Evolutionary conservation across 2,888 invertebrate species (phyloP), one percentile per base, ranked within the genome.

Genomic region (Parapristionchus giblindavisi): DNA sequence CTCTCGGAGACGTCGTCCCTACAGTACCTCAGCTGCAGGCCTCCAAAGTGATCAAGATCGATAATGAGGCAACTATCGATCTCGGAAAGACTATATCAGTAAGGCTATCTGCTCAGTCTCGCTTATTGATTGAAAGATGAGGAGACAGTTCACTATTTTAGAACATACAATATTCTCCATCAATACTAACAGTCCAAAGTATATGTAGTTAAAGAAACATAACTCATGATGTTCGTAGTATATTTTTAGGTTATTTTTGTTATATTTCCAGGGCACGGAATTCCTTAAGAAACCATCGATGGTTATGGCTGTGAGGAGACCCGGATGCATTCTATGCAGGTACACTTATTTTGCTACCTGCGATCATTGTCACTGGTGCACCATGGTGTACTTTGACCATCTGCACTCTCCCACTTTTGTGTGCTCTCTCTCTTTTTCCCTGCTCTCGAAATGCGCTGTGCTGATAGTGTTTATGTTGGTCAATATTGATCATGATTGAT

Each of bases 261-360:
- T 8, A 11, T 11, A 14, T 21, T 24, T 21, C 32, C 34, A 73
- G 73, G 73, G 73, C n/a, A 4, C 6, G 1, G 60, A 73, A n/a
- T 61, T 73, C 27, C 73, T 73, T 32, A 29, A 60, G 11, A 79
- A 80, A 21, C 85, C 87, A 0, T 75, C 82, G 6, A 72, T 87
- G 75, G 82, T 87, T 48, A 85, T 87, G 85, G 87, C 86, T 1
- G 85, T 87, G 17, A 81, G 87, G 14, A 78, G 87, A 27, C 87
- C 87, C 2, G 87, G 87, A 65, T 87, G 87, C 77, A 75, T 81
- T 63, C 77, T 87, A 17, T 87, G 87, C 70, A 80, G 87, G 54
- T 52, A 8, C 34, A 24, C 34, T 5, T 56, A n/a, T 38, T n/a
- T 8, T 21, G 17, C n/a, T 54, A 17, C 43, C 4, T 58, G 43